Percentiles rank a stretch among this genome's conserved stretches.
These are phyloP conservation scores for Pristionchus exspectatus DNA, from an alignment of 2,888 invertebrate genomes.

Conservation along the genomic window DNA sequence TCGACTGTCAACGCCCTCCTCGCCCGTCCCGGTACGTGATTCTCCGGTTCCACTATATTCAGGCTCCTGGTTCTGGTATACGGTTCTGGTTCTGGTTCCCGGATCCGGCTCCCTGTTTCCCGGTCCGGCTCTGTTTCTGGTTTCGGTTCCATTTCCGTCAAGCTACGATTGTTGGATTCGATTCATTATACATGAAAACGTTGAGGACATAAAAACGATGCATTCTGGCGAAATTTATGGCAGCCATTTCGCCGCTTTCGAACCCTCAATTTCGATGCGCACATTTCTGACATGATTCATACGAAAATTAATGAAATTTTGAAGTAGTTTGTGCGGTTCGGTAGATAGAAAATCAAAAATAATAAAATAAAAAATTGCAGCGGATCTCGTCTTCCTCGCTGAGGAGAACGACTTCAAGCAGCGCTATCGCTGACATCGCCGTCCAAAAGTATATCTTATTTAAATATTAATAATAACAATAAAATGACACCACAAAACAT, in stretches of 20 bases:
- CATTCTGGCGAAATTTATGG: background rate
- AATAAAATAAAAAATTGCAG: background rate
- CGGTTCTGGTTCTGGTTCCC: background rate
- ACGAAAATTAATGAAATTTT: background rate
- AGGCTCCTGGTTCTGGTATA: background rate
- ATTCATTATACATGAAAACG: background rate
- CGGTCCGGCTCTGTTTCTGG: background rate
- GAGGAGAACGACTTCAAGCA: slow-evolving; percentile 54
- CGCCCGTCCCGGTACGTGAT: slow-evolving; percentile 11
- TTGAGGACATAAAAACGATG: background rate
- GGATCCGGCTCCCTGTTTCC: background rate
- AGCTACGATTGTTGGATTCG: no score
- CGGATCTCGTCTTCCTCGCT: slow-evolving; percentile 50
- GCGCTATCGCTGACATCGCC: slow-evolving; percentile 55
- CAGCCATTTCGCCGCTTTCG: background rate
- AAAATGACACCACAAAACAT: no score
- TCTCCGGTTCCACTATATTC: background rate
- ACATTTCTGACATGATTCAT: background rate
- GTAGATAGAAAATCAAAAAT: background rate
- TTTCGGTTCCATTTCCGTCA: no score
- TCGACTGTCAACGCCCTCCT: background rate
- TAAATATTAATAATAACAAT: no score
- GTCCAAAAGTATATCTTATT: background rate
- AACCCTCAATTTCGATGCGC: background rate
- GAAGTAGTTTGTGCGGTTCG: background rate